phyloP scores from a whole-genome alignment of 2,797 vertebrate species.

The Xenentodon cancila region DNA sequence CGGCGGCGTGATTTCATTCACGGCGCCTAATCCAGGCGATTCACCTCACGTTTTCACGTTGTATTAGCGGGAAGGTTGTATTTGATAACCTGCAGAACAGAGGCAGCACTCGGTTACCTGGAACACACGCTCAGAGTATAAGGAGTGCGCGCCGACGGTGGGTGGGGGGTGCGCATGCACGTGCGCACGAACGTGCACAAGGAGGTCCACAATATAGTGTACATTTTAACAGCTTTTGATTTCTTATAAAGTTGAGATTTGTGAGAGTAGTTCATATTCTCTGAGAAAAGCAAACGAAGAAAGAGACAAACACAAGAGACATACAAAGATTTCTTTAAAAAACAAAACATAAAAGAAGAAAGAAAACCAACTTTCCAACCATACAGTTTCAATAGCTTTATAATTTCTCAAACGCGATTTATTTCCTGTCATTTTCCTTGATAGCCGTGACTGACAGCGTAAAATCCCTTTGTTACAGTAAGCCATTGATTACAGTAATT shows the following conservation, averaged over 20 bases:
- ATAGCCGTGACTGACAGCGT: no score
- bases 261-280: not conserved
- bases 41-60: conserved; percentile 66
- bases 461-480: not conserved
- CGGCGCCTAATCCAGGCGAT: conserved; percentile 46
- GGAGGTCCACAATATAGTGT: conserved; percentile 12
- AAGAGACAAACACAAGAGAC: no score
- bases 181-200: conserved; percentile 46
- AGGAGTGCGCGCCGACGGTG: not conserved
- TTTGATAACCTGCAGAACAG: conserved; percentile 56
- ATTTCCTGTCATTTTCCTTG: no score
- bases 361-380: no score
- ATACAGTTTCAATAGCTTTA: no score
- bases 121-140: conserved; percentile 37
- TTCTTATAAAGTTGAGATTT: not conserved
- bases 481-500: not conserved
- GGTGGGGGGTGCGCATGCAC: conserved; percentile 37
- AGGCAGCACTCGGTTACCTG: conserved; percentile 46
- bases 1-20: conserved; percentile 58
- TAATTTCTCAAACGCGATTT: no score
- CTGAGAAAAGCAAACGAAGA: not conserved
- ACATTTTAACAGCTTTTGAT: conserved; percentile 4
- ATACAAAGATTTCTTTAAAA: no score
- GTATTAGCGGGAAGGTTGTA: conserved; percentile 50
- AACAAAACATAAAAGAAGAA: no score